These are phyloP conservation scores for Azorinus chamasolen DNA, from an alignment of 2,888 invertebrate genomes.

Conservation along the genomic window DNA sequence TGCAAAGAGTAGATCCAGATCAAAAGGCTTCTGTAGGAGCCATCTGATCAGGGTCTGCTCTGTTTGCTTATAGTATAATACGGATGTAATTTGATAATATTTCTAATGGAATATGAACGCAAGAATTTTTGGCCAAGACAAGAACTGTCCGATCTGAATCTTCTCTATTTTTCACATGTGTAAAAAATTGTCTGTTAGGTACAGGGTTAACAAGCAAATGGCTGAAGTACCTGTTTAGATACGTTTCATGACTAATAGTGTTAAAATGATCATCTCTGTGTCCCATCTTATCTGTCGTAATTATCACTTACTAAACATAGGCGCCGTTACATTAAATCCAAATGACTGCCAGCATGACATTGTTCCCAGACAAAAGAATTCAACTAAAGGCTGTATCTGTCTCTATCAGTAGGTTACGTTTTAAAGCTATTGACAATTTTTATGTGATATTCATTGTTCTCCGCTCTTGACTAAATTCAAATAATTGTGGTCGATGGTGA, in stretches of 20 bases:
- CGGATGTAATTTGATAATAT: no score
- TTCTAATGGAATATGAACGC: no score
- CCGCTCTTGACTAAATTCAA: neutral
- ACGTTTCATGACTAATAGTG: constrained; percentile 23
- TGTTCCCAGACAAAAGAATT: neutral
- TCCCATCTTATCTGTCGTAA: constrained; percentile 19
- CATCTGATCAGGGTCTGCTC: no score
- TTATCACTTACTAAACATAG: constrained; percentile 24
- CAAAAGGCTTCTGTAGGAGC: no score
- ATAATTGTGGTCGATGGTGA: constrained; percentile 6
- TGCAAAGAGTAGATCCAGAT: no score
- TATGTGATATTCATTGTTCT: neutral
- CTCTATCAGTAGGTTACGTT: neutral
- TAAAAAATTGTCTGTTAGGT: no score
- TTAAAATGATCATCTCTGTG: constrained; percentile 20
- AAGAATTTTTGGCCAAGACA: no score
- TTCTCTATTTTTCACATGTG: no score
- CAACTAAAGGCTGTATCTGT: neutral
- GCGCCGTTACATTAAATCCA: constrained; percentile 10
- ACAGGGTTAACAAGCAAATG: no score
- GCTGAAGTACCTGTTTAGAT: constrained; percentile 15
- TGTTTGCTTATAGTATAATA: no score
- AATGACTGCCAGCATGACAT: constrained; percentile 2
- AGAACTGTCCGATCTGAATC: no score
- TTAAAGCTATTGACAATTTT: no score